These are phyloP conservation scores for Rhabdornis inornatus DNA, from an alignment of 2,113 vertebrate genomes.

Conservation along the genomic window DNA sequence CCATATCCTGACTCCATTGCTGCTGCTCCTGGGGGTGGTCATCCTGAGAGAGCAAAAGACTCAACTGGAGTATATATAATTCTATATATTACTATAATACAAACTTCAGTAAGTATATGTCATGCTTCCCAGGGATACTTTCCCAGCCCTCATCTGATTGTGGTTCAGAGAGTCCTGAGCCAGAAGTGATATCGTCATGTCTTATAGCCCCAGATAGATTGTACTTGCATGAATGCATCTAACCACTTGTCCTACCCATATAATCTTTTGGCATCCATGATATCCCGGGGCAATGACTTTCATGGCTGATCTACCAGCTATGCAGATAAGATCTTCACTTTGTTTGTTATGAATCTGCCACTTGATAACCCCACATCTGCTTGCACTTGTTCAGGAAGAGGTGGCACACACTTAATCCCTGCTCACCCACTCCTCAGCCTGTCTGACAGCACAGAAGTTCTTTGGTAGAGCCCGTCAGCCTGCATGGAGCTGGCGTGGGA, in stretches of 20 bases:
- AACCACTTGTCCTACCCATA: background rate
- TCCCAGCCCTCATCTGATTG: background rate
- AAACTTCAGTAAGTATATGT: background rate
- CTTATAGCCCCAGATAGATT: background rate
- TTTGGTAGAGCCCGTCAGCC: background rate
- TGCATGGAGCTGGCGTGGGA: background rate
- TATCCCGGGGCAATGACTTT: background rate
- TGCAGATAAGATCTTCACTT: constrained; percentile 15
- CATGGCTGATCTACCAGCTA: background rate
- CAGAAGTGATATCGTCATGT: background rate
- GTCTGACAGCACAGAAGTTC: background rate
- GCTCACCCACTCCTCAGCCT: background rate
- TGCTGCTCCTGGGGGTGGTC: background rate
- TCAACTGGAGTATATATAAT: background rate
- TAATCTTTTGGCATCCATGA: background rate
- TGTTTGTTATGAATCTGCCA: background rate
- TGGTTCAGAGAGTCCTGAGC: background rate
- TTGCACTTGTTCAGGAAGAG: constrained; percentile 27
- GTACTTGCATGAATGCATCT: background rate
- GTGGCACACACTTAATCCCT: background rate
- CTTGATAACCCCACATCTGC: background rate
- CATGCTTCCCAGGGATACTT: background rate
- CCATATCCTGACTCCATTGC: background rate
- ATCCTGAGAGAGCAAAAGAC: background rate
- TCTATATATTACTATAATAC: background rate